These are phyloP conservation scores for Microcebus tavaratra DNA, from an alignment of 2,113 vertebrate genomes.

Conservation along the genomic window DNA sequence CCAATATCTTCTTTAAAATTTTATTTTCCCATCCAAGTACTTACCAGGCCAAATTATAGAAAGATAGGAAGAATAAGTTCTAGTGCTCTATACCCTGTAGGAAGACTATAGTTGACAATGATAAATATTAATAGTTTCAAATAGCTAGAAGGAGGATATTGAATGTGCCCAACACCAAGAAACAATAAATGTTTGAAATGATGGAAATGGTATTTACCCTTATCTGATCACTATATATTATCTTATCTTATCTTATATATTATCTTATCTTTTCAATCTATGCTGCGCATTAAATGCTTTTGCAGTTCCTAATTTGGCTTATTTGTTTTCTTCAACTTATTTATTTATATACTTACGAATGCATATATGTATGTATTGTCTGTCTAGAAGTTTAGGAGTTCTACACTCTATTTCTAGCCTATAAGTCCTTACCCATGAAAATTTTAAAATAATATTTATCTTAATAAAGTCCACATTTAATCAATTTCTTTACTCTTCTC, in stretches of 20 bases:
- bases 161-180: no score
- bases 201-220: no score
- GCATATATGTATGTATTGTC: background rate
- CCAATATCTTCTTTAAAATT: no score
- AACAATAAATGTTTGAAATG: no score
- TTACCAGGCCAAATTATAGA: no score
- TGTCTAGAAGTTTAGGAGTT: background rate
- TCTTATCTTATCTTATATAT: background rate
- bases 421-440: background rate
- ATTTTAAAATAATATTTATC: background rate
- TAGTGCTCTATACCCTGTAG: no score
- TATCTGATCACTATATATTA: no score
- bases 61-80: no score
- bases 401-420: background rate
- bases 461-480: background rate
- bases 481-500: background rate
- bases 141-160: no score
- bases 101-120: no score
- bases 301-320: background rate
- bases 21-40: no score
- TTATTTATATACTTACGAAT: background rate
- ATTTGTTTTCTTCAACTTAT: background rate
- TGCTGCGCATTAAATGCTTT: background rate
- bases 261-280: background rate
- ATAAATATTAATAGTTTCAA: no score